Evolutionary conservation across 2,113 vertebrate species (phyloP).

Genomic region (Tauraco erythrolophus): DNA sequence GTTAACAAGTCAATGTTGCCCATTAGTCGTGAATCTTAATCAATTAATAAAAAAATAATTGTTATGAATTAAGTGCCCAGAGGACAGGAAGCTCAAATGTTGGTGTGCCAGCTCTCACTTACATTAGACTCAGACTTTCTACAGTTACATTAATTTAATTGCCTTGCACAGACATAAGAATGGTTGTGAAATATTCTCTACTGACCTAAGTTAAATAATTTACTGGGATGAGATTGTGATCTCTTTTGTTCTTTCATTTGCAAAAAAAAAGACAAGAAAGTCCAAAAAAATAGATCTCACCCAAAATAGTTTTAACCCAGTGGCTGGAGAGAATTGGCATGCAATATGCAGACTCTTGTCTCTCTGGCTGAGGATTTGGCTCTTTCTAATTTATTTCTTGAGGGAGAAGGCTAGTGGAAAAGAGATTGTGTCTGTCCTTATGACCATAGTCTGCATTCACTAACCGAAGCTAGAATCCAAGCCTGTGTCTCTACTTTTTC

Average conservation of each 20-base stretch:
- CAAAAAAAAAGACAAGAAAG: background rate
- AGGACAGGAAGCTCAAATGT: background rate
- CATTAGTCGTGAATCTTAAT: background rate
- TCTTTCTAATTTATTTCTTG: background rate
- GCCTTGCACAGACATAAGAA: background rate
- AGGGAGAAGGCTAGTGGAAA: background rate
- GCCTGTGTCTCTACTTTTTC: background rate
- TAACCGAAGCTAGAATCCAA: background rate
- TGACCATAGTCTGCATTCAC: background rate
- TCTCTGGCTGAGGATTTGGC: background rate
- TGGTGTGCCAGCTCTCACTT: background rate
- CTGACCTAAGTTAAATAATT: background rate
- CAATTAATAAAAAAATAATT: background rate
- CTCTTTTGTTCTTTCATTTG: background rate
- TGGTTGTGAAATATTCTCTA: background rate
- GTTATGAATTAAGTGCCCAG: background rate
- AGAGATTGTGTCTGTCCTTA: background rate
- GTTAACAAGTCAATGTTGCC: background rate
- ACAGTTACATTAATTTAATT: background rate
- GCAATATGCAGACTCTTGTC: background rate
- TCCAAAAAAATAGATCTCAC: background rate
- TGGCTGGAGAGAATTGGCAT: background rate
- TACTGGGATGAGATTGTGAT: background rate
- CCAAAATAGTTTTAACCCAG: background rate
- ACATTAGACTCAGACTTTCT: background rate